Evolutionary conservation across 2,888 invertebrate genomes (phyloP), one percentile per base, ranked within the genome.

Genomic region (Leucoma salicis): DNA sequence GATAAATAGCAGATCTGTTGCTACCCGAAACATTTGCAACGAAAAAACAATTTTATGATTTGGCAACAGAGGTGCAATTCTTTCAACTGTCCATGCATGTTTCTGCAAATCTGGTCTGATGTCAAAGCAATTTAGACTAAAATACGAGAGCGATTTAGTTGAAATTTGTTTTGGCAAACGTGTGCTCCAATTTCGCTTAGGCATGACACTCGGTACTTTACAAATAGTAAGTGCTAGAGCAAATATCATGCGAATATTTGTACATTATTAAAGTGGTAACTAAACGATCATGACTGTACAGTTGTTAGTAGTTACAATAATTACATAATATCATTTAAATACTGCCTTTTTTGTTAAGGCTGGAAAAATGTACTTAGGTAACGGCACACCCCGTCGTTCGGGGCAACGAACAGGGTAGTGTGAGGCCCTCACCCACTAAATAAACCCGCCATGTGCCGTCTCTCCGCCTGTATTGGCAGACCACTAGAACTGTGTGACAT

Each of bases 1-100:
- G 70, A 73, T 74, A 69, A n/a, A 61, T 56, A 61, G 42, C 11
- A n/a, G 52, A 53, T 57, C 61, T 66, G 72, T 74, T 74, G 70
- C 74, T 70, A 76, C 56, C 62, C 68, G 40, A 58, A 43, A 37
- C 35, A 33, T 38, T 3, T 18, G 28, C 64, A 57, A 29, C 14
- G 53, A 21, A 63, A 74, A 66, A 53, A 25, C 37, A 47, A 61
- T 68, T 62, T 46, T 62, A 60, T 36, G 36, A 42, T 25, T 46
- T 45, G 16, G 34, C 11, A 18, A 37, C 35, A 67, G 48, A 53
- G 55, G 42, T 42, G 35, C 46, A 53, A 66, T 49, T 64, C 43
- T 41, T 42, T 14, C 46, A 39, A 44, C 44, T 35, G 13, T 33
- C 27, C 46, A 39, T 37, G 42, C 46, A 37, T 49, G 42, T 57